Evolutionary conservation across 2,888 invertebrate genomes (phyloP).

Genomic region (Brachycybe producta): DNA sequence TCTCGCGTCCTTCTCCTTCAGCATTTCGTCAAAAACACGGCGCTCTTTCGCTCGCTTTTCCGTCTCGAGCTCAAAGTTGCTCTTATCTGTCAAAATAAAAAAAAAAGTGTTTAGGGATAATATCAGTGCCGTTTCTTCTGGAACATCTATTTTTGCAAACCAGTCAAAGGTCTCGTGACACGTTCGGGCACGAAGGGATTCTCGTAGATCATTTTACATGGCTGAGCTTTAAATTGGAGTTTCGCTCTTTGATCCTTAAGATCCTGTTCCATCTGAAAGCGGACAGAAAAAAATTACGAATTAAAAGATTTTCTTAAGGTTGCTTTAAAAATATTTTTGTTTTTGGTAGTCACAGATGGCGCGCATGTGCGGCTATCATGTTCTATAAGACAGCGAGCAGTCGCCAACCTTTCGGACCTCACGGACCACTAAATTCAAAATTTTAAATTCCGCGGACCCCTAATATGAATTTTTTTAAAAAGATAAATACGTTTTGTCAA

Average conservation of each 20-base stretch:
- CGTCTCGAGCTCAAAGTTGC: conserved; percentile 49
- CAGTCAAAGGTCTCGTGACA: conserved; percentile 35
- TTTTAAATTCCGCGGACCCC: too few species aligned
- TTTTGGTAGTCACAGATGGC: too few species aligned
- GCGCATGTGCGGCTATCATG: too few species aligned
- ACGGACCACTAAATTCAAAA: too few species aligned
- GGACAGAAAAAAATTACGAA: conserved; percentile 1
- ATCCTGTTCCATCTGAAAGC: conserved; percentile 34
- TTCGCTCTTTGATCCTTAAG: conserved; percentile 27
- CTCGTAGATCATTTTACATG: conserved; percentile 46
- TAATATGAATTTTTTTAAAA: too few species aligned
- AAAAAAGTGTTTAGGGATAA: too few species aligned
- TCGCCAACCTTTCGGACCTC: too few species aligned
- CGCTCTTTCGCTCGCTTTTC: conserved; percentile 50
- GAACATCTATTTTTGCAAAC: conserved; percentile 24
- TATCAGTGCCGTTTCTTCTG: conserved; percentile 7
- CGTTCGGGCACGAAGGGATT: conserved; percentile 51
- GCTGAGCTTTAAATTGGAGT: conserved; percentile 47
- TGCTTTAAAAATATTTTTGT: too few species aligned
- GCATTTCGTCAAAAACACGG: conserved; percentile 44
- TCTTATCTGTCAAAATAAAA: conserved; percentile 27
- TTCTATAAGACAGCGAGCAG: too few species aligned
- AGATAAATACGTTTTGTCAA: too few species aligned
- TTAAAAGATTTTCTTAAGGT: too few species aligned
- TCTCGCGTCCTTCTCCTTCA: conserved; percentile 42